These are phyloP conservation scores for Volucella bombylans DNA, from an alignment of 2,888 invertebrate genomes.

Conservation along the genomic window DNA sequence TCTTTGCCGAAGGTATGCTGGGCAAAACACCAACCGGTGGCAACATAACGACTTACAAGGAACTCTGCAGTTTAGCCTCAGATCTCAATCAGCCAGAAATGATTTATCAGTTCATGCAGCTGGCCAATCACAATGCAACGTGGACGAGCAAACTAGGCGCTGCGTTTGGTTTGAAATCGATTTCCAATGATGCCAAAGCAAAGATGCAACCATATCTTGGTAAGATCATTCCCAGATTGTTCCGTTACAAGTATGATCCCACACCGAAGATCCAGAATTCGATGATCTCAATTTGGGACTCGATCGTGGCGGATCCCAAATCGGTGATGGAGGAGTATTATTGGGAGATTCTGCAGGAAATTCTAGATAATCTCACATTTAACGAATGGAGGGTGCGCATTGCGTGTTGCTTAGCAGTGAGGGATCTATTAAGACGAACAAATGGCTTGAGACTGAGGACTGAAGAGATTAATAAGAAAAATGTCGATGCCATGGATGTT, in stretches of 20 bases:
- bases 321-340: conserved; percentile 87
- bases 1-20: conserved; percentile 94
- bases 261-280: conserved; percentile 95
- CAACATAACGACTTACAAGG: conserved; percentile 95
- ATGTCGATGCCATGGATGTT: conserved; percentile 75
- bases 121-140: conserved; percentile 96
- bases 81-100: conserved; percentile 97
- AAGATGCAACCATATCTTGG: conserved; percentile 92
- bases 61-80: conserved; percentile 95
- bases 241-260: conserved; percentile 93
- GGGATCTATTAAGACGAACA: conserved; percentile 90
- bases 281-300: conserved; percentile 97
- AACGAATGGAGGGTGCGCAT: conserved; percentile 94
- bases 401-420: conserved; percentile 93
- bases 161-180: conserved; percentile 94
- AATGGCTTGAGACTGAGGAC: conserved; percentile 80
- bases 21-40: conserved; percentile 94
- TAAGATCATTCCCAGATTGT: conserved; percentile 93
- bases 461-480: conserved; percentile 76
- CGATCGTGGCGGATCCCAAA: conserved; percentile 92
- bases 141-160: conserved; percentile 97
- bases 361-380: conserved; percentile 91
- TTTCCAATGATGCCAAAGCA: conserved; percentile 91
- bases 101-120: conserved; percentile 97
- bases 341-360: conserved; percentile 86